These are phyloP conservation scores for Lycocorax pyrrhopterus DNA, from an alignment of 2,113 vertebrate species.

Conservation along the genomic window DNA sequence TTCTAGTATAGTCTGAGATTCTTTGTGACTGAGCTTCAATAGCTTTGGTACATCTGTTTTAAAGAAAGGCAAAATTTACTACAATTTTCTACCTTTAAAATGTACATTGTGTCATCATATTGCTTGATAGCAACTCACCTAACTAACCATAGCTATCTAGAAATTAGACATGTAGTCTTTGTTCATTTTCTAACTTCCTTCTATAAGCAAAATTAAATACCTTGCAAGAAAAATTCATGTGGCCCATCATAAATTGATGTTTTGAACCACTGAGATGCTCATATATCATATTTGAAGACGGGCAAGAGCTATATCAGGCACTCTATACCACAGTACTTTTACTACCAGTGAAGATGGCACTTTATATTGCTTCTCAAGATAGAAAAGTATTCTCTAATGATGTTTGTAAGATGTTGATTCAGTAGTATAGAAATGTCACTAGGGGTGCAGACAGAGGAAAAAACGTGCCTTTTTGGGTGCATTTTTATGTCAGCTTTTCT, in stretches of 20 bases:
- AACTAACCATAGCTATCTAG: background rate
- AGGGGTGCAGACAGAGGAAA: background rate
- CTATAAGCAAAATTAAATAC: background rate
- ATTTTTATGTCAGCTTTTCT: background rate
- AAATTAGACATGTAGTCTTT: background rate
- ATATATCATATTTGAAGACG: background rate
- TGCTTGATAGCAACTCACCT: background rate
- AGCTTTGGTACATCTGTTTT: background rate
- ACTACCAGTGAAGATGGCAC: background rate
- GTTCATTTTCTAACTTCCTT: background rate
- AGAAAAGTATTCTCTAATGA: background rate
- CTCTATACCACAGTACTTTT: background rate
- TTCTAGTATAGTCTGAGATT: background rate
- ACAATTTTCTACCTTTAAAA: background rate
- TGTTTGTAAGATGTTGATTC: background rate
- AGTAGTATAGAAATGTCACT: background rate
- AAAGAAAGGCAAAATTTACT: background rate
- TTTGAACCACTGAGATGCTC: background rate
- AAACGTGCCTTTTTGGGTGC: background rate
- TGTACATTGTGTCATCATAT: background rate
- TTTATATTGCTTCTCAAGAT: background rate
- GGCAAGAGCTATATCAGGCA: background rate
- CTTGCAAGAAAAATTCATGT: background rate
- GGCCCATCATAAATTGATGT: background rate
- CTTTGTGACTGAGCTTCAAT: background rate